Evolutionary conservation across 2,888 invertebrate genomes (phyloP).

Genomic region (Caenorhabditis wallacei): DNA sequence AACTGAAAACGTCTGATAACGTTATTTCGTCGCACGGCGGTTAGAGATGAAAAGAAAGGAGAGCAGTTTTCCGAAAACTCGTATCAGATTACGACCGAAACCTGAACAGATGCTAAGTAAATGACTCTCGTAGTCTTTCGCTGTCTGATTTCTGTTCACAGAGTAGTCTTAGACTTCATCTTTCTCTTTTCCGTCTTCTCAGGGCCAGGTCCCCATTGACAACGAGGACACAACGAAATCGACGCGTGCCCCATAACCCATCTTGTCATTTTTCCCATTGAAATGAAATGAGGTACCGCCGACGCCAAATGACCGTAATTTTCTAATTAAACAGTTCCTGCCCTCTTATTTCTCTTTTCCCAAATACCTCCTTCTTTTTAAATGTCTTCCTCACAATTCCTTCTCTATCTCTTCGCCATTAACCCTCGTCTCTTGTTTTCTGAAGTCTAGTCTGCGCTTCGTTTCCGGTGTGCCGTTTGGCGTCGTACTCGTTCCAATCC

Average conservation of each 20-base stretch:
- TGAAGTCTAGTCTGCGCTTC: conserved; percentile 53
- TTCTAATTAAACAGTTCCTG: conserved; percentile 69
- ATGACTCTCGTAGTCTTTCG: conserved; percentile 47
- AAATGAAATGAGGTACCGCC: conserved; percentile 53
- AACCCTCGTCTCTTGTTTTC: conserved; percentile 58
- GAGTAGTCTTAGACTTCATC: conserved; percentile 35
- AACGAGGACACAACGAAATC: conserved; percentile 14
- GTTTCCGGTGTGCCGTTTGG: conserved; percentile 60
- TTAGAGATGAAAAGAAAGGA: conserved; percentile 40
- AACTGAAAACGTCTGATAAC: conserved; percentile 51
- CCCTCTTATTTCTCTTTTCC: conserved; percentile 45
- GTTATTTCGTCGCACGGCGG: conserved; percentile 27
- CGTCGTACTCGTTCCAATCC: conserved; percentile 47
- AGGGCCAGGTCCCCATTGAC: conserved; percentile 26
- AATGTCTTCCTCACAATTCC: conserved; percentile 46
- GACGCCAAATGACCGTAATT: conserved; percentile 69
- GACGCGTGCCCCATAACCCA: conserved; percentile 53
- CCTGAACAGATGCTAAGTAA: conserved; percentile 65
- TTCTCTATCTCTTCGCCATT: conserved; percentile 55
- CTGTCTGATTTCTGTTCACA: conserved; percentile 62
- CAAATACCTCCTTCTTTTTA: conserved; percentile 26
- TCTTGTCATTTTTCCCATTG: conserved; percentile 45
- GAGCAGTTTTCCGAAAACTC: conserved; percentile 62
- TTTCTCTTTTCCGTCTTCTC: not conserved
- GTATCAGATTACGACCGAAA: conserved; percentile 64